A percentile compares a stretch with the other conserved stretches of the same genome.
Conservation (phyloP, 2,797 vertebrate species). For the Mycteria americana region DNA sequence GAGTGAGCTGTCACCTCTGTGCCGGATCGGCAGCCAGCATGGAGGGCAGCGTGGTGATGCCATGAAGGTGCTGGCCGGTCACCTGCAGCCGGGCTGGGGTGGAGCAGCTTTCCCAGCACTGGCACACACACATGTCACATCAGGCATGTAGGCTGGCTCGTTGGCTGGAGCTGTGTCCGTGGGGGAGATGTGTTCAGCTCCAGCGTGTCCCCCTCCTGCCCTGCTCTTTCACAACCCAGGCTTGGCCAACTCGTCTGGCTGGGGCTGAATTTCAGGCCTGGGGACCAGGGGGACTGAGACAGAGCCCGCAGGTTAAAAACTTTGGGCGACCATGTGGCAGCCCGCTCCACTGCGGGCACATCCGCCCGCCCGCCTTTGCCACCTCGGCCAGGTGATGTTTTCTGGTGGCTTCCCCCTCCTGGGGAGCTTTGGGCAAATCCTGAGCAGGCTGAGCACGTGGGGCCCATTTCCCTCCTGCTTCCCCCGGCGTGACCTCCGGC, state of each 20-base stretch:
- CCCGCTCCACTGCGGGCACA: accelerated
- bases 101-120: neutral
- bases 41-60: neutral
- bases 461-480: neutral
- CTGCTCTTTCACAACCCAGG: neutral
- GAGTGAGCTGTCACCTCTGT: neutral
- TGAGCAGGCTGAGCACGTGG: neutral
- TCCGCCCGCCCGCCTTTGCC: accelerated
- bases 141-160: neutral
- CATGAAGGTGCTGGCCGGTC: neutral
- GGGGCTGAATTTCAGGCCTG: neutral
- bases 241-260: neutral
- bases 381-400: neutral
- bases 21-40: neutral
- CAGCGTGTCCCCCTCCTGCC: neutral
- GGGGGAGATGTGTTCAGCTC: accelerated
- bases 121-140: neutral
- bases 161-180: accelerated
- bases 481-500: neutral
- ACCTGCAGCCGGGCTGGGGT: accelerated
- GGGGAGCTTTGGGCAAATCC: neutral
- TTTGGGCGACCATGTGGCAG: accelerated
- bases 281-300: accelerated
- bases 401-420: neutral
- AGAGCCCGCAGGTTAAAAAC: neutral